phyloP scores from a whole-genome alignment of 2,888 invertebrate genomes.

The Mactromeris polynyma region DNA sequence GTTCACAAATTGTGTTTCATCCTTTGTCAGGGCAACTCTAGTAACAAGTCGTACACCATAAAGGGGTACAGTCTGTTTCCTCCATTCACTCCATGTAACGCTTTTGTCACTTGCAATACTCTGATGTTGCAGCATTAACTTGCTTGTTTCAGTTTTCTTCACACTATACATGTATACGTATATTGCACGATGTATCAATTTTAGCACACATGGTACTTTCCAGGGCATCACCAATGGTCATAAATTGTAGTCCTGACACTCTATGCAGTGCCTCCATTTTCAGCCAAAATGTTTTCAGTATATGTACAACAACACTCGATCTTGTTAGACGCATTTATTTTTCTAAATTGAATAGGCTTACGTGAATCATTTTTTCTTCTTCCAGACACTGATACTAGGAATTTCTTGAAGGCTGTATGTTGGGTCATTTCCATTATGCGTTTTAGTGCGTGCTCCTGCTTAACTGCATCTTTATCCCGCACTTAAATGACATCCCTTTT shows the following conservation, averaged over 20 bases:
- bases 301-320: slow-evolving; percentile 43
- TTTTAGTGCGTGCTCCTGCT: slow-evolving; percentile 14
- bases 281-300: slow-evolving; percentile 24
- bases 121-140: not conserved
- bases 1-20: not conserved
- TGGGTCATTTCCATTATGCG: slow-evolving; percentile 36
- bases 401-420: slow-evolving; percentile 25
- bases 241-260: not conserved
- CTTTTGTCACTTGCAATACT: not conserved
- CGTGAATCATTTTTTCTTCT: slow-evolving; percentile 27
- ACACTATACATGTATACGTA: slow-evolving; percentile 29
- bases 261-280: slow-evolving; percentile 5
- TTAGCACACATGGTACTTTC: slow-evolving; percentile 27
- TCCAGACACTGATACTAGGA: slow-evolving; percentile 16
- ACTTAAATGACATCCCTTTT: not conserved
- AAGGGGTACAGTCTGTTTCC: slow-evolving; percentile 22
- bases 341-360: slow-evolving; percentile 24
- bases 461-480: not conserved
- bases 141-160: slow-evolving; percentile 14
- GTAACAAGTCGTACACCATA: slow-evolving; percentile 20
- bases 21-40: not conserved
- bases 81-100: slow-evolving; percentile 24
- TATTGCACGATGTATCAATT: not conserved
- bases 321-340: not conserved
- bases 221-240: not conserved